Conservation (phyloP, 2,888 invertebrate species). For the Netelia virgata region DNA sequence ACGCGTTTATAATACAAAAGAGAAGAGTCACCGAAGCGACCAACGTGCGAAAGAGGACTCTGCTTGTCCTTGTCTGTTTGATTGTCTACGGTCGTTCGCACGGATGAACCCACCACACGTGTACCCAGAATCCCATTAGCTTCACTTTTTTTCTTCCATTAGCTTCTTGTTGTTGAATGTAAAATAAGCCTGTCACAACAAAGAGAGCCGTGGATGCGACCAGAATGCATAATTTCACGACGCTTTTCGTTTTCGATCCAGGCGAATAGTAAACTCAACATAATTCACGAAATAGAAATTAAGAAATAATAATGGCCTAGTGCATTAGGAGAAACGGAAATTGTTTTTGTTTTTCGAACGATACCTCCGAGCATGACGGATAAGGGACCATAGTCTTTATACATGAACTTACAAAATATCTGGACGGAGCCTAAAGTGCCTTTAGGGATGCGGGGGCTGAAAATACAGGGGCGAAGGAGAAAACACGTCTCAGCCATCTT, state of each 20-base stretch:
- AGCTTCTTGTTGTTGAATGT: conserved; percentile 1
- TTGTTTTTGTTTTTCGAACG: no score
- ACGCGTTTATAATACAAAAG: conserved; percentile 32
- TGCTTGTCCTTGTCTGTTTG: conserved; percentile 7
- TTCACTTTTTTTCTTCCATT: conserved; percentile 29
- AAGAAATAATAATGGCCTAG: no score
- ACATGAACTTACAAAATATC: no score
- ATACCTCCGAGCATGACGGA: no score
- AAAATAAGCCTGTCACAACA: conserved; percentile 13
- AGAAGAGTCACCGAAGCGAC: conserved; percentile 5
- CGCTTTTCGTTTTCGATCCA: background rate
- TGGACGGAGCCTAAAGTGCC: no score
- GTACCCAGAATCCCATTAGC: conserved; percentile 15
- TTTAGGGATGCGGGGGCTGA: no score
- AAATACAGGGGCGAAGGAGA: no score
- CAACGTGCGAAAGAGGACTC: conserved; percentile 60
- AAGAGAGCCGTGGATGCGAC: background rate
- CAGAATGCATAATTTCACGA: background rate
- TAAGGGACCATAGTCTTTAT: no score
- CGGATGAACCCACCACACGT: conserved; percentile 16
- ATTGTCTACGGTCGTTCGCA: conserved; percentile 34
- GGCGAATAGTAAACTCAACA: background rate
- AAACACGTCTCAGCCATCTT: no score
- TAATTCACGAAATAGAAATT: background rate
- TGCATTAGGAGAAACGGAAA: no score